Evolutionary conservation across 2,888 invertebrate species (phyloP).

Genomic region (Paralinhomoeus sp.): DNA sequence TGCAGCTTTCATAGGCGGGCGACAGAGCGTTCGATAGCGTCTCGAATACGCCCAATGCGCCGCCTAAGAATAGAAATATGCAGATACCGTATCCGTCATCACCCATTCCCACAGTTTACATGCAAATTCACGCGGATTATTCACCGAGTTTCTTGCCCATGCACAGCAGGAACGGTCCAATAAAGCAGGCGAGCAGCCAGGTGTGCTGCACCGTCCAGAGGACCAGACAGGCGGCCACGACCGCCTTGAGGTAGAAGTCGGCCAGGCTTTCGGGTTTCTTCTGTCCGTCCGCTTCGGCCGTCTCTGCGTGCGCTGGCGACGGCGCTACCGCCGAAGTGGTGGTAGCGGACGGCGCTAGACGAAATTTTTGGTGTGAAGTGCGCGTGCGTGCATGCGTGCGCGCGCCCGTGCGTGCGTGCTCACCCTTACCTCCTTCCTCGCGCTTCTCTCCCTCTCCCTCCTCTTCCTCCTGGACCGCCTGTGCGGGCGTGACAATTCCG

Average conservation of each 20-base stretch:
- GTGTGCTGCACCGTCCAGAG: conserved; percentile 19
- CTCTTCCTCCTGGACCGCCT: too few relatives aligned
- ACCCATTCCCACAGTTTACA: not conserved
- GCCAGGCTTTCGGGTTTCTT: not conserved
- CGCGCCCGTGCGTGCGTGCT: too few relatives aligned
- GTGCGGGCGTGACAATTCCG: conserved; percentile 12
- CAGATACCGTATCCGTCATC: not conserved
- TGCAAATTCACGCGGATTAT: not conserved
- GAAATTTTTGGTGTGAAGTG: too few relatives aligned
- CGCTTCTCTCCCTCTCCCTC: too few relatives aligned
- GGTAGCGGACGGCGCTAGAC: too few relatives aligned
- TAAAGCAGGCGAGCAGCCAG: conserved; percentile 13
- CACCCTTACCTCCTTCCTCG: too few relatives aligned
- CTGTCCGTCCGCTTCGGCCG: too few relatives aligned
- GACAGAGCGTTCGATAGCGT: not conserved
- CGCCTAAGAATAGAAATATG: too few relatives aligned
- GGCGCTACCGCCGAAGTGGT: too few relatives aligned
- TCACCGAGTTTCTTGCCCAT: conserved; percentile 6
- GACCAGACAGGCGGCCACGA: conserved; percentile 12
- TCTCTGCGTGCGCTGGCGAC: too few relatives aligned
- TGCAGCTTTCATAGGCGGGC: not conserved
- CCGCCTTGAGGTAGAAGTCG: conserved; percentile 6
- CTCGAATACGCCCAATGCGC: not conserved
- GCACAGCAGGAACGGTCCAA: conserved; percentile 15
- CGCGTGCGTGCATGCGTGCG: too few relatives aligned